Conservation (phyloP, 1,140 invertebrate genomes). For the Vanessa atalanta region DNA sequence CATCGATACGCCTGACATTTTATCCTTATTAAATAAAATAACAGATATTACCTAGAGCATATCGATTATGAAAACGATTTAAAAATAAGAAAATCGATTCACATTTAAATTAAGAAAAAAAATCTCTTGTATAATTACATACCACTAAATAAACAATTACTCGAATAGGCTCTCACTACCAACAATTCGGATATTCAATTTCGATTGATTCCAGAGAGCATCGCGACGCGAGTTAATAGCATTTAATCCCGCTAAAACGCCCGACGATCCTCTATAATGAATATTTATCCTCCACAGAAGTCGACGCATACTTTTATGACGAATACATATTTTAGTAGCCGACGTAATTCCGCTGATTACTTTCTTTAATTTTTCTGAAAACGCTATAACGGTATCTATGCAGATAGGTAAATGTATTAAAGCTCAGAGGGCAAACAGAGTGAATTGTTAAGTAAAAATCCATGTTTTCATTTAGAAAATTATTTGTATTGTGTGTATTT, state of each 20-base stretch:
- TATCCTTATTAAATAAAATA: not conserved
- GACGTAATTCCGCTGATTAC: slow-evolving; percentile 77
- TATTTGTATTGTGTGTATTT: slow-evolving; percentile 39
- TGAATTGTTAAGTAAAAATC: slow-evolving; percentile 62
- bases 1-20: not conserved
- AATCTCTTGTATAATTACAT: not conserved
- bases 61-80: too few relatives aligned
- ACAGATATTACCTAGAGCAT: too few relatives aligned
- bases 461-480: slow-evolving; percentile 50
- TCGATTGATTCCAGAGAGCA: slow-evolving; percentile 73
- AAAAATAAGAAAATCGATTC: too few relatives aligned
- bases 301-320: slow-evolving; percentile 77
- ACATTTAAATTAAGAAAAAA: too few relatives aligned
- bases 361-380: slow-evolving; percentile 79
- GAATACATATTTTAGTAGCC: slow-evolving; percentile 80
- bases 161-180: slow-evolving; percentile 4
- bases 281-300: slow-evolving; percentile 77
- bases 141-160: slow-evolving; percentile 16
- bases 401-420: slow-evolving; percentile 69
- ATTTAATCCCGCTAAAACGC: slow-evolving; percentile 80
- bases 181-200: slow-evolving; percentile 27
- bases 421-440: slow-evolving; percentile 71
- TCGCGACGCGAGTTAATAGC: slow-evolving; percentile 66
- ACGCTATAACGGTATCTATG: slow-evolving; percentile 55
- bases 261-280: slow-evolving; percentile 78